A percentile compares a stretch with the other conserved stretches of the same genome.
Evolutionary conservation across 1,140 invertebrate species (phyloP).

Genomic region (Formica selysi): DNA sequence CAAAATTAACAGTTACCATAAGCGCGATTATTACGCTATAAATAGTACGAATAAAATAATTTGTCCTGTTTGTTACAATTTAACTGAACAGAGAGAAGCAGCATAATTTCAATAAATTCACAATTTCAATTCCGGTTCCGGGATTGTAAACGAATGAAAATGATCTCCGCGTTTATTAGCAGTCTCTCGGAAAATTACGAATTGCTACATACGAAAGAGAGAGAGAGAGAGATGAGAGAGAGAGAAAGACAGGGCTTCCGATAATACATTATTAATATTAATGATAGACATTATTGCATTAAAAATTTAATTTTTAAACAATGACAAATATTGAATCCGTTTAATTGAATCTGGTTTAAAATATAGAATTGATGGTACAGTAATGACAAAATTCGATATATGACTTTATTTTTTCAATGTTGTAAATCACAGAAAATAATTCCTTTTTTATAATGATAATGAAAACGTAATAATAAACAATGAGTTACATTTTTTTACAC

Average conservation of each 20-base stretch:
- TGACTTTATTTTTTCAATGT: background rate
- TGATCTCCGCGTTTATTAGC: background rate
- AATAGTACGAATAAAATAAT: constrained; percentile 40
- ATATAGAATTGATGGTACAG: background rate
- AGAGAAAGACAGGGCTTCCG: no score
- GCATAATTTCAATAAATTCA: constrained; percentile 22
- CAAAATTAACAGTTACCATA: constrained; percentile 46
- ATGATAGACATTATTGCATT: background rate
- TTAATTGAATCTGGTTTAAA: background rate
- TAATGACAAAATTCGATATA: constrained; percentile 1
- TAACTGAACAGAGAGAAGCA: background rate
- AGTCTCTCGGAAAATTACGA: constrained; percentile 32
- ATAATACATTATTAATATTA: constrained; percentile 15
- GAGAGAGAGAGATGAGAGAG: no score
- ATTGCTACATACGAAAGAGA: background rate
- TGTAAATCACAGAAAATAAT: background rate
- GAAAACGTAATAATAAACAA: background rate
- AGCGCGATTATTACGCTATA: constrained; percentile 41
- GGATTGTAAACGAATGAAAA: constrained; percentile 1
- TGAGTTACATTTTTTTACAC: background rate
- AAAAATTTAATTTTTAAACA: constrained; percentile 24
- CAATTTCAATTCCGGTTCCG: background rate
- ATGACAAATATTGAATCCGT: background rate
- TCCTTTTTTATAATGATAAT: background rate
- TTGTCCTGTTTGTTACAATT: constrained; percentile 23